These are phyloP conservation scores for Euborellia annulipes DNA, from an alignment of 1,140 invertebrate genomes.

Conservation along the genomic window DNA sequence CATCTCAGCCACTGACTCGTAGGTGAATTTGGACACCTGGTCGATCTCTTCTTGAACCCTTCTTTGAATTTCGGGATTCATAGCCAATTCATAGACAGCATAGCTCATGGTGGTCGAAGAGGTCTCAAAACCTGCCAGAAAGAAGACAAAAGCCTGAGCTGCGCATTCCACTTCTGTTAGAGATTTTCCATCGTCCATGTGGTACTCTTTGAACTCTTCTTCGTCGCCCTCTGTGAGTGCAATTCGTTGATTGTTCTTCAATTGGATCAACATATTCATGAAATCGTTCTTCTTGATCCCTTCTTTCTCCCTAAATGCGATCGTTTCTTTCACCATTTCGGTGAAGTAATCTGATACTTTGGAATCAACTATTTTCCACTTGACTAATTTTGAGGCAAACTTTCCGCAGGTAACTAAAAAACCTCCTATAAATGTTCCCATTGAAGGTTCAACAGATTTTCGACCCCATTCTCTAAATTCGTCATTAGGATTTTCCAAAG, in stretches of 20 bases:
- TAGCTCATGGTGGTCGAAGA: slow-evolving; percentile 30
- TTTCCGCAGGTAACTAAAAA: slow-evolving; percentile 16
- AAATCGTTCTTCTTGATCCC: slow-evolving; percentile 18
- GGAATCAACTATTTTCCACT: slow-evolving; percentile 12
- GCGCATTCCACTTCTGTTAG: slow-evolving; percentile 21
- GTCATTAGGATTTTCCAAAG: slow-evolving; percentile 18
- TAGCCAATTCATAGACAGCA: slow-evolving; percentile 30
- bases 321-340: slow-evolving; percentile 11
- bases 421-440: slow-evolving; percentile 13
- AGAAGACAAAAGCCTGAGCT: slow-evolving; percentile 23
- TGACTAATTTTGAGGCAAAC: slow-evolving; percentile 14
- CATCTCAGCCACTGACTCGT: neutral
- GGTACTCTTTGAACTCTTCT: neutral
- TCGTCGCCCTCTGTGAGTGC: slow-evolving; percentile 2
- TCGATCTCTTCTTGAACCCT: slow-evolving; percentile 32
- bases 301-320: slow-evolving; percentile 17
- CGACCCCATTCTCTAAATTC: slow-evolving; percentile 21
- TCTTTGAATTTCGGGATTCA: slow-evolving; percentile 32
- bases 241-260: slow-evolving; percentile 7
- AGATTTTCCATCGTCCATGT: slow-evolving; percentile 14
- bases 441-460: slow-evolving; percentile 17
- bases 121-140: slow-evolving; percentile 23
- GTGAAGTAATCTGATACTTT: slow-evolving; percentile 17
- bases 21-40: slow-evolving; percentile 1
- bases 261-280: slow-evolving; percentile 6